Percentiles rank a stretch among this genome's conserved stretches.
phyloP scores from a whole-genome alignment of 1,140 invertebrate species.

The Drosophila carrolli region DNA sequence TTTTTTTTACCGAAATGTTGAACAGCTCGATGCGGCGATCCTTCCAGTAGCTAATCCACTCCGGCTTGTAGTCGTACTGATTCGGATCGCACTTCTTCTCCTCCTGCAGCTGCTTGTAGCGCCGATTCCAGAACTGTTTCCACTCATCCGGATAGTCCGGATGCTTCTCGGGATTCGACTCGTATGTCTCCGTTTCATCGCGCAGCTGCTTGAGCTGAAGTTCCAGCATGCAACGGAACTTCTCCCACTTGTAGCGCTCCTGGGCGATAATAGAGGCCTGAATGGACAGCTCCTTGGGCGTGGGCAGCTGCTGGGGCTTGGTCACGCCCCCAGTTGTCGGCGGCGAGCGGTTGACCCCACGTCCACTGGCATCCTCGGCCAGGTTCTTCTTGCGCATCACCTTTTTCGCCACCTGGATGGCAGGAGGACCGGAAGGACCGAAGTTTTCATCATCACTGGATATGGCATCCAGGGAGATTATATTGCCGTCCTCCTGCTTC shows the following conservation, averaged over 20 bases:
- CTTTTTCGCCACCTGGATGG: conserved; percentile 2
- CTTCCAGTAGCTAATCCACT: conserved; percentile 94
- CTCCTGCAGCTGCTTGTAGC: conserved; percentile 92
- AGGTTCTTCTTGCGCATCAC: conserved; percentile 20
- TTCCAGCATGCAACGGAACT: conserved; percentile 85
- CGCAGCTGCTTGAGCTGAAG: conserved; percentile 85
- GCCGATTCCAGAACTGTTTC: conserved; percentile 93
- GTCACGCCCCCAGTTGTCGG: background rate
- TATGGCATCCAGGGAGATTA: conserved; percentile 74
- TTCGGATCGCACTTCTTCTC: conserved; percentile 91
- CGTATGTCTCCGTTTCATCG: conserved; percentile 89
- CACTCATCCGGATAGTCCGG: conserved; percentile 93
- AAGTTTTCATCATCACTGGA: conserved; percentile 74
- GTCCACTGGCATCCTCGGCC: conserved; percentile 42
- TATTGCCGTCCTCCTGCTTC: conserved; percentile 10
- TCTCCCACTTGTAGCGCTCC: conserved; percentile 87
- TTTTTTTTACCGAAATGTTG: conserved; percentile 84
- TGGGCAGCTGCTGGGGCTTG: conserved; percentile 54
- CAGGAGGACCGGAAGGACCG: background rate
- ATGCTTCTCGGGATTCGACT: conserved; percentile 94
- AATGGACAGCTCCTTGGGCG: conserved; percentile 77
- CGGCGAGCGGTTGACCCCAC: conserved; percentile 63
- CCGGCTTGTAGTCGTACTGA: conserved; percentile 93
- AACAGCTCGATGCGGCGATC: conserved; percentile 91
- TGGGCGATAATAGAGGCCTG: conserved; percentile 77